Evolutionary conservation across 2,888 invertebrate species (phyloP), one percentile per base, ranked within the genome.

Genomic region (Protodeltote pygarga): DNA sequence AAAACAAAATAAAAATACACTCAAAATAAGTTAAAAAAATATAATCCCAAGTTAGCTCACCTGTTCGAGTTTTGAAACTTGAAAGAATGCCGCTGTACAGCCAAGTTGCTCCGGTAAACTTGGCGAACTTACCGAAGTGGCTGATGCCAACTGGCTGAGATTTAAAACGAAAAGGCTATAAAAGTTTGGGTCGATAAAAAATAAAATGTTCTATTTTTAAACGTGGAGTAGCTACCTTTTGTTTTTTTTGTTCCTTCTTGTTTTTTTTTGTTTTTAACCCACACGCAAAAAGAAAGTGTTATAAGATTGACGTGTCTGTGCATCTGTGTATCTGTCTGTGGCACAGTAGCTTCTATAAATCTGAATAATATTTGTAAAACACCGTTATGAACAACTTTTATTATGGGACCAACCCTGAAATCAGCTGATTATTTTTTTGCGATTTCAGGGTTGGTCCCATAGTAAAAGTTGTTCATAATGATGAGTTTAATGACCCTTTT

Each of bases 41-140:
- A 37, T 13, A 41, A 35, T 21, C 44, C 20, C 48, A 65, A 48
- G 35, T 50, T 37, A 10, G 5, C 21, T 57, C 39, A 67, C 59
- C 50, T 59, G 51, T 49, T 32, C 41, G 32, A 65, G 47, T 54
- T 68, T 53, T 47, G 29, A 51, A 67, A 62, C 32, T 62, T 45
- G 21, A 11, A 39, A 14, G 44, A 51, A 62, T 68, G 49, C 32
- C 28, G 33, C 29, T 42, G 50, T 51, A 41, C 38, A 20, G 48
- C 49, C 48, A 69, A 66, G 66, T 65, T 27, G 15, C 19, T 14
- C 38, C 41, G 50, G 31, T 23, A 35, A 53, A 64, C 47, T 65
- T 46, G 37, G 27, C 15, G n/a, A 1, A 46, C 29, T 53, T 41
- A 46, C 42, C 39, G 9, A 51, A 49, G 38, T 57, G 35, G 63